These are phyloP conservation scores for human DNA, from an alignment of 2,113 vertebrate genomes.

Conservation along the genomic window GRCh38 chr13:107378001-107378500, in stretches of 20 bases:
- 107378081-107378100: background rate
- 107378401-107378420: too few relatives aligned
- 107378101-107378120: background rate
- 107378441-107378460: background rate
- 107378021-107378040: too few relatives aligned
- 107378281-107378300: background rate
- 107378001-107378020: background rate
- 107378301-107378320: background rate
- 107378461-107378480: background rate
- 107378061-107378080: background rate
- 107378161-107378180: background rate
- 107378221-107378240: background rate
- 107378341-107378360: rapidly evolving
- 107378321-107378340: background rate
- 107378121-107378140: rapidly evolving
- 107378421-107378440: background rate
- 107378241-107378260: background rate
- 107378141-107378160: background rate
- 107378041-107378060: background rate
- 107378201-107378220: background rate
- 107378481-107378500: background rate
- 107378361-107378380: background rate
- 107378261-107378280: background rate
- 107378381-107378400: background rate
- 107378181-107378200: too few relatives aligned